Conservation (phyloP, 2,888 invertebrate species). For the Coleophora deauratella region DNA sequence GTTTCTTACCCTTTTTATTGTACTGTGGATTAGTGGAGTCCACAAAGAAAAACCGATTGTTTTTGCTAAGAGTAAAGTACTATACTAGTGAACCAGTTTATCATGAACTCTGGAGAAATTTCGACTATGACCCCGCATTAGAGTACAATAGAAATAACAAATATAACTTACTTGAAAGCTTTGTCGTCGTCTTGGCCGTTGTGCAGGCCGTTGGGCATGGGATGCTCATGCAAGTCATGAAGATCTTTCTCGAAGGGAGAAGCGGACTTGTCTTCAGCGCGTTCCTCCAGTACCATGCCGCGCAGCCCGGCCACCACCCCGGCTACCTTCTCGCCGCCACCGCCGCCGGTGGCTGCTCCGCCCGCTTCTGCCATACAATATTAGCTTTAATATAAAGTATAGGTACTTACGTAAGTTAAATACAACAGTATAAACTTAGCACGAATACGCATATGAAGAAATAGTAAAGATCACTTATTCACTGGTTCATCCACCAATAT, state of each 20-base stretch:
- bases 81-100: no score
- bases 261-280: conserved; percentile 56
- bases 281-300: conserved; percentile 62
- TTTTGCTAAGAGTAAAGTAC: no score
- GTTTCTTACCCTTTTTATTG: no score
- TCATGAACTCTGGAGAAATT: no score
- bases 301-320: conserved; percentile 61
- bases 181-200: conserved; percentile 88
- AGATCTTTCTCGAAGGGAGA: conserved; percentile 67
- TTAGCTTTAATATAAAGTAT: not conserved
- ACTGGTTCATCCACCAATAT: no score
- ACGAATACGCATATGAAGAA: no score
- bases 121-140: not conserved
- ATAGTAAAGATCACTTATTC: no score
- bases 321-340: conserved; percentile 50
- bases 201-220: conserved; percentile 72
- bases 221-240: conserved; percentile 61
- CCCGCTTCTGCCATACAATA: conserved; percentile 35
- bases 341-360: conserved; percentile 39
- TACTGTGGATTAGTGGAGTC: no score
- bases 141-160: not conserved
- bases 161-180: conserved; percentile 86
- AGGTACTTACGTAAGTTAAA: no score
- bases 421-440: no score
- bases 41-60: no score